Evolutionary conservation across 2,797 vertebrate species (phyloP).

Genomic region (Pangasius larnaudii): DNA sequence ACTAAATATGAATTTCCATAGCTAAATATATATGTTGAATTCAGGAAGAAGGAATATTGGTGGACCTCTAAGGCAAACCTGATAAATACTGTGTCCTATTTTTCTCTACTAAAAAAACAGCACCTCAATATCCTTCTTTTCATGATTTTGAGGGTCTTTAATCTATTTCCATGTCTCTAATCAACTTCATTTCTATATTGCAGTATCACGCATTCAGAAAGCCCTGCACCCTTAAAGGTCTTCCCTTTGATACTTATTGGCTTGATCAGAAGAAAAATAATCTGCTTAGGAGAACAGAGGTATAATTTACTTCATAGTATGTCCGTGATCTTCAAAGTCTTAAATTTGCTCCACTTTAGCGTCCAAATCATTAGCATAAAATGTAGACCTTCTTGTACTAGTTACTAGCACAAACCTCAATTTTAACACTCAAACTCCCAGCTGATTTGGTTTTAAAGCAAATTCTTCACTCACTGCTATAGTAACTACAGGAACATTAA

Average conservation of each 20-base stretch:
- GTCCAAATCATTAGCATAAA: not conserved
- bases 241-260: constrained; percentile 44
- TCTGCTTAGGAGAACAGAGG: constrained; percentile 22
- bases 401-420: constrained; percentile 59
- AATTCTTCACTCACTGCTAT: not conserved
- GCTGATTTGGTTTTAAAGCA: not conserved
- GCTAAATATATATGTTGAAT: not conserved
- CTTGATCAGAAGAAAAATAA: constrained; percentile 57
- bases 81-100: not conserved
- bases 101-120: constrained; percentile 1
- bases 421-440: not conserved
- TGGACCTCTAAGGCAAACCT: not conserved
- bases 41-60: not conserved
- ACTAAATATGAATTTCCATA: not conserved
- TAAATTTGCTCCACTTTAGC: not conserved
- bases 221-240: not conserved
- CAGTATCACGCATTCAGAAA: constrained; percentile 50
- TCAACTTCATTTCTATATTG: constrained; percentile 38
- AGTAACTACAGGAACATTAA: not conserved
- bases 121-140: not conserved
- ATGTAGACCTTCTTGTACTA: constrained; percentile 47
- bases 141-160: not conserved
- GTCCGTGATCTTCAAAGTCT: not conserved
- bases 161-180: constrained; percentile 1
- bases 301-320: not conserved